These are phyloP conservation scores for Drosophila kanapiae DNA, from an alignment of 1,140 invertebrate species.

Conservation along the genomic window DNA sequence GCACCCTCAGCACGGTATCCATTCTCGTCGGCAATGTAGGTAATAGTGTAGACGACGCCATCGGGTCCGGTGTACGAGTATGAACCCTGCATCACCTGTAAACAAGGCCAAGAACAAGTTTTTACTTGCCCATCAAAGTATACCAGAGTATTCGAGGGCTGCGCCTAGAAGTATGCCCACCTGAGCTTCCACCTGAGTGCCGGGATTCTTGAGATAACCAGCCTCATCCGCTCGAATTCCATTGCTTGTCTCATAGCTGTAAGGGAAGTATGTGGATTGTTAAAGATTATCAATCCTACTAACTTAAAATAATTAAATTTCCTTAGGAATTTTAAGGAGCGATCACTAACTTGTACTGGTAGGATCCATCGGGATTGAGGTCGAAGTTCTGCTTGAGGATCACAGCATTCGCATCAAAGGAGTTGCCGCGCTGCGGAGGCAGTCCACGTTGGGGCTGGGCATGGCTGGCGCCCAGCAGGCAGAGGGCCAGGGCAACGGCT, in stretches of 20 bases:
- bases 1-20: constrained; percentile 88
- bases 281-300: too few species aligned
- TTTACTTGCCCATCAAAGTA: constrained; percentile 15
- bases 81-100: constrained; percentile 87
- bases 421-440: constrained; percentile 59
- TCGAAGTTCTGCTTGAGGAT: constrained; percentile 85
- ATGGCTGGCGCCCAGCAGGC: constrained; percentile 60
- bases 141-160: not conserved
- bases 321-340: not conserved
- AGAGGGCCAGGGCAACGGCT: constrained; percentile 65
- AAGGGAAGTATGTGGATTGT: constrained; percentile 5
- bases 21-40: constrained; percentile 89
- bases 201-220: constrained; percentile 87
- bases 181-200: constrained; percentile 86
- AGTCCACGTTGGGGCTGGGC: constrained; percentile 80
- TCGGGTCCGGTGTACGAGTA: constrained; percentile 89
- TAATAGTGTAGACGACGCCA: constrained; percentile 88
- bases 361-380: constrained; percentile 86
- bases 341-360: constrained; percentile 83
- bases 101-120: constrained; percentile 49
- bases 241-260: constrained; percentile 88
- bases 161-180: constrained; percentile 61
- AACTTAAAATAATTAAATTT: too few species aligned
- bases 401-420: constrained; percentile 80
- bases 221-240: constrained; percentile 88